These are phyloP conservation scores for Pseudococcus jackbeardsleyi DNA, from an alignment of 2,888 invertebrate genomes.

Conservation along the genomic window DNA sequence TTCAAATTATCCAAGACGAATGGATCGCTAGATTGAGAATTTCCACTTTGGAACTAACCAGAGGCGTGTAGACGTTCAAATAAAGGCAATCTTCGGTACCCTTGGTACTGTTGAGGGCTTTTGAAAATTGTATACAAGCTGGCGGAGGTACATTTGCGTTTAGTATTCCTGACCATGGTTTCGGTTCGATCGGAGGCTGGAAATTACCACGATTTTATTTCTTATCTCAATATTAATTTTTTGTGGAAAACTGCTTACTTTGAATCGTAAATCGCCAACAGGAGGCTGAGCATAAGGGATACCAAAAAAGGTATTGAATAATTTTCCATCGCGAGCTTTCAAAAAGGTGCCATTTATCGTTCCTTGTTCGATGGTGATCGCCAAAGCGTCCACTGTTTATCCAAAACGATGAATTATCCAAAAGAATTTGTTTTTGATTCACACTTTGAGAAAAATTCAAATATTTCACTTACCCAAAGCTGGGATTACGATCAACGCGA, in stretches of 20 bases:
- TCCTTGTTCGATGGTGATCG: neutral
- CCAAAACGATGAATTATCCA: too few species aligned
- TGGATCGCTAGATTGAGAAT: neutral
- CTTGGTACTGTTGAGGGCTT: neutral
- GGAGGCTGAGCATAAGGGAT: slow-evolving; percentile 79
- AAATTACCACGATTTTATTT: neutral
- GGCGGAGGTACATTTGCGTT: neutral
- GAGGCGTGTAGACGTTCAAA: neutral
- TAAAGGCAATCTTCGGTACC: neutral
- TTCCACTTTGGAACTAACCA: neutral
- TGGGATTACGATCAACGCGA: neutral
- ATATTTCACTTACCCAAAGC: neutral
- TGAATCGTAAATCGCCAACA: slow-evolving; percentile 75
- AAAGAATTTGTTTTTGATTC: too few species aligned
- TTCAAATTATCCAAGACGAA: neutral
- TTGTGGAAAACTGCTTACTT: slow-evolving; percentile 71
- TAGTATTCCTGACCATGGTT: neutral
- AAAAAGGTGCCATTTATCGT: neutral
- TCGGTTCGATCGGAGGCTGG: neutral
- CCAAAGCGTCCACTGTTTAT: neutral
- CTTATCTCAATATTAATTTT: too few species aligned
- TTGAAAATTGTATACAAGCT: neutral
- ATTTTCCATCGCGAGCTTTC: slow-evolving; percentile 8
- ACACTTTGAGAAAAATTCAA: too few species aligned
- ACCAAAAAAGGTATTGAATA: slow-evolving; percentile 74